Evolutionary conservation across 2,888 invertebrate species (phyloP).

Genomic region (Hybos culiciformis): DNA sequence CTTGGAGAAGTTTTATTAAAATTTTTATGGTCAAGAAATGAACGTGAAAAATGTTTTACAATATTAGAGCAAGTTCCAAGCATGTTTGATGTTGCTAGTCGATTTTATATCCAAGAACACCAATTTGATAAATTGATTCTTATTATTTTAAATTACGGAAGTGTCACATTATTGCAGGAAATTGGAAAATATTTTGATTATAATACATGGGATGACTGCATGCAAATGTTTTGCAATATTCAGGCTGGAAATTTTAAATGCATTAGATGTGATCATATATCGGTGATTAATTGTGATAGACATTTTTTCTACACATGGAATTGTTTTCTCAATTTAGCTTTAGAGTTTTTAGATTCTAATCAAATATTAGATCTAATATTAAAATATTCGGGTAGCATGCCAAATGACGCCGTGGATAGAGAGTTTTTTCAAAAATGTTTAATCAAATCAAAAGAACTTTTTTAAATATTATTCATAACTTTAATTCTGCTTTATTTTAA

Average conservation of each 20-base stretch:
- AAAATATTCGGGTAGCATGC: constrained; percentile 32
- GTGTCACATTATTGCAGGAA: constrained; percentile 28
- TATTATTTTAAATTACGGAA: constrained; percentile 30
- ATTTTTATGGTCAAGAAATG: constrained; percentile 35
- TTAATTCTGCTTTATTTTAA: too few relatives aligned
- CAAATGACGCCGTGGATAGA: constrained; percentile 33
- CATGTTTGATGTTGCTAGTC: constrained; percentile 30
- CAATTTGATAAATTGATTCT: constrained; percentile 31
- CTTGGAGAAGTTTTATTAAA: constrained; percentile 30
- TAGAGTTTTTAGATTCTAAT: constrained; percentile 27
- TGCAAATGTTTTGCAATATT: constrained; percentile 31
- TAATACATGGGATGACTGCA: constrained; percentile 30
- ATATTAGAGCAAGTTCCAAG: constrained; percentile 31
- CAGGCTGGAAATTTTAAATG: constrained; percentile 30
- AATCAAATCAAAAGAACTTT: constrained; percentile 20
- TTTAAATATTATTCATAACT: too few relatives aligned
- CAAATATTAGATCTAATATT: constrained; percentile 29
- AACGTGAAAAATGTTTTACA: constrained; percentile 32
- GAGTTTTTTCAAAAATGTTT: constrained; percentile 34
- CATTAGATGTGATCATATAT: constrained; percentile 30
- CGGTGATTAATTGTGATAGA: constrained; percentile 25
- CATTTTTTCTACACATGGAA: constrained; percentile 36
- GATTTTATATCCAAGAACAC: constrained; percentile 31
- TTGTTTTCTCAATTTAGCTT: constrained; percentile 29
- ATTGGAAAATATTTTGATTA: constrained; percentile 25